Evolutionary conservation across 2,113 vertebrate species (phyloP).

Genomic region (Saguinus imperator): DNA sequence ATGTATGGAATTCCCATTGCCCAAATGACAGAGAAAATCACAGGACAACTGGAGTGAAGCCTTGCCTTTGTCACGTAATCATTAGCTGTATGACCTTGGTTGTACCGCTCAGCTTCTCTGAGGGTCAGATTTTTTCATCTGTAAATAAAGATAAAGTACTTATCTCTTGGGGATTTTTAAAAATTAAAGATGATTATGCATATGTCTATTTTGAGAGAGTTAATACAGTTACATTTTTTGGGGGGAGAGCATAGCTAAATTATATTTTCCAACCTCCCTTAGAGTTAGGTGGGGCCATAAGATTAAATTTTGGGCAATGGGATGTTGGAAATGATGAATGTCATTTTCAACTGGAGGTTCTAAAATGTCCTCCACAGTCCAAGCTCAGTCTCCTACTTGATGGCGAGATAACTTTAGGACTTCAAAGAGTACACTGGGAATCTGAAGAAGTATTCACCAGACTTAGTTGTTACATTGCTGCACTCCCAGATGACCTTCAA

Average conservation of each 20-base stretch:
- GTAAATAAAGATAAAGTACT: not conserved
- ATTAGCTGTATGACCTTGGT: not conserved
- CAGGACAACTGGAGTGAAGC: not conserved
- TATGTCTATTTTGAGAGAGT: not conserved
- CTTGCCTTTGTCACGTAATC: not conserved
- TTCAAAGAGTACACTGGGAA: not conserved
- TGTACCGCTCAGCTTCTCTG: not conserved
- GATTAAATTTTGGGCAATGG: not conserved
- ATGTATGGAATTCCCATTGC: not conserved
- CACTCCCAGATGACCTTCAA: not conserved
- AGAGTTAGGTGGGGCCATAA: not conserved
- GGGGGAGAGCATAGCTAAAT: not conserved
- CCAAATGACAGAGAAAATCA: not conserved
- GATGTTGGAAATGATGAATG: not conserved
- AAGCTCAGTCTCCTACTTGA: not conserved
- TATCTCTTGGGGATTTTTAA: not conserved
- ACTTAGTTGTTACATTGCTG: not conserved
- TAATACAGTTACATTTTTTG: not conserved
- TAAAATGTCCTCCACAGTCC: not conserved
- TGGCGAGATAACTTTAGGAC: not conserved
- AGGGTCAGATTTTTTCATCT: not conserved
- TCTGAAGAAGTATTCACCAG: not conserved
- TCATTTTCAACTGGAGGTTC: not conserved
- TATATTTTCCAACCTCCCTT: not conserved
- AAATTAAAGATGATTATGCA: not conserved